Evolutionary conservation across 2,113 vertebrate species (phyloP).

Genomic region (Opisthocomus hoazin): DNA sequence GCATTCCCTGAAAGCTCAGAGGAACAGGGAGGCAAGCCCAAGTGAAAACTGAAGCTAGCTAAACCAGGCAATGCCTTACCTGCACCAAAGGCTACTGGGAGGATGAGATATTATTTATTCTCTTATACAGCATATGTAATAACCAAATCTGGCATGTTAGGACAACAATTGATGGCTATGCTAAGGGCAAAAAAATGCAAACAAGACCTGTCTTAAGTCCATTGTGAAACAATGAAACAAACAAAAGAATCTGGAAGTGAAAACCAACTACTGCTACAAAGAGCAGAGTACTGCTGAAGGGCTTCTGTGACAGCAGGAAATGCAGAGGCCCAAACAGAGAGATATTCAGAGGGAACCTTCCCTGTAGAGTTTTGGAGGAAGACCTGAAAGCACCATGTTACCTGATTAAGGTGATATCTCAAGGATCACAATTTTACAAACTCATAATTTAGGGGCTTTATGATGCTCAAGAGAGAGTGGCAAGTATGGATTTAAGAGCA

Average conservation of each 20-base stretch:
- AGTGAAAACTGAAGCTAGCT: background rate
- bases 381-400: background rate
- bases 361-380: background rate
- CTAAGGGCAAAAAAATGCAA: background rate
- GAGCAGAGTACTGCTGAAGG: background rate
- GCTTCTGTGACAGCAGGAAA: background rate
- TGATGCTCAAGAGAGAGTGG: background rate
- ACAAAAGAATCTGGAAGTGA: background rate
- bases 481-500: background rate
- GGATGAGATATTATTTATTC: background rate
- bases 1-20: background rate
- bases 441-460: background rate
- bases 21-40: background rate
- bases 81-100: background rate
- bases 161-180: background rate
- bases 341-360: background rate
- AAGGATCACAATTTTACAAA: background rate
- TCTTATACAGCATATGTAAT: background rate
- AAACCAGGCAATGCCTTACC: background rate
- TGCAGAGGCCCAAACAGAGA: background rate
- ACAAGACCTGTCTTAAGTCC: background rate
- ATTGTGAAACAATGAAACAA: background rate
- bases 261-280: background rate
- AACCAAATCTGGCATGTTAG: background rate
- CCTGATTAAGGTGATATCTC: background rate